Evolutionary conservation across 2,113 vertebrate genomes (phyloP), one percentile per base, ranked within the genome.

Genomic region (Machaerirhynchus nigripectus): DNA sequence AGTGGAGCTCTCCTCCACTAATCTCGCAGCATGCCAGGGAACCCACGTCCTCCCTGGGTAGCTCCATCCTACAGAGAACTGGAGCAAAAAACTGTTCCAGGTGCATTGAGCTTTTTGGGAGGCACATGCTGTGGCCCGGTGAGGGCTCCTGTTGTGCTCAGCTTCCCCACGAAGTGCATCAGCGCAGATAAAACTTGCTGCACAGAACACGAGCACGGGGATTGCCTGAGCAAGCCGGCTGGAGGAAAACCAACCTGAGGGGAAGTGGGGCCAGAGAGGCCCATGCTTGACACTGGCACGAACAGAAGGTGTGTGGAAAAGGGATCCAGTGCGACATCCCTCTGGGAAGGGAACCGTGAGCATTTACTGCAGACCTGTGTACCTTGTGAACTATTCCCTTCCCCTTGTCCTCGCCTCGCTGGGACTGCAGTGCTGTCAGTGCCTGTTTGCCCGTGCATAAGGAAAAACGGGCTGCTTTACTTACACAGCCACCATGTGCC

Each of bases 321-420:
- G 7, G 15, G 11, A 31, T 8, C 3, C 30, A 3, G 0, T 1
- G 15, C 4, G 16, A 6, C 27, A 9, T 5, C 39, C 47, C 16
- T 11, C 9, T 10, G 30, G 42, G 52, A 24, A 37, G 16, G 16
- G n/a, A 17, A 23, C 15, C 33, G 2, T 0, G 40, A 11, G 65
- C 47, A 57, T 4, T 9, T 2, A 7, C 3, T 10, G 21, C 47
- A 23, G 50, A 5, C 5, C 52, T 1, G 12, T 1, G 31, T 7
- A 24, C 9, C 14, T 0, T 0, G 7, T 0, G 5, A 24, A 1
- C 13, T 2, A 0, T 4, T 33, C 26, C 37, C 8, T 24, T 4
- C 4, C 4, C 1, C 24, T 28, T 2, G 42, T 7, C 37, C 79
- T 20, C 10, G 0, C 18, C 57, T 15, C 70, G 0, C 50, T 0